phyloP scores from a whole-genome alignment of 2,888 invertebrate species.

The Ormyrus labotus region DNA sequence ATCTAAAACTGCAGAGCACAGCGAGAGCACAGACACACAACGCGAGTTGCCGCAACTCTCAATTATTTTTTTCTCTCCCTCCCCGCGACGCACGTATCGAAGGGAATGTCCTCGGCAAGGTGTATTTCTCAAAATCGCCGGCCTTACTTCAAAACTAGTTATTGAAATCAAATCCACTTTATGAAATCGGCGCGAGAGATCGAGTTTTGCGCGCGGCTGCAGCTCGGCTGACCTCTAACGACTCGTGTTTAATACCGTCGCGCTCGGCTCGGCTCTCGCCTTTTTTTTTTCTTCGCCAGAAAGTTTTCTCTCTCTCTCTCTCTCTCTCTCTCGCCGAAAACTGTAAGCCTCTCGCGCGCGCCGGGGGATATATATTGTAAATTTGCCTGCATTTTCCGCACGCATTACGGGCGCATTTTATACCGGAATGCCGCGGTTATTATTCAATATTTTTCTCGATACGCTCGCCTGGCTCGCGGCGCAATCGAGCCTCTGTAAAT shows the following conservation, averaged over 20 bases:
- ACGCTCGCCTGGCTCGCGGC: conserved; percentile 63
- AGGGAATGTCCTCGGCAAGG: conserved; percentile 56
- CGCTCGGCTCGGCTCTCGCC: no score
- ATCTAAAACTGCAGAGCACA: conserved; percentile 22
- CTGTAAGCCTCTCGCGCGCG: conserved; percentile 17
- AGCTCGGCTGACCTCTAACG: conserved; percentile 41
- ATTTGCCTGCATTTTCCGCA: conserved; percentile 26
- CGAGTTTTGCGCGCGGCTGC: conserved; percentile 45
- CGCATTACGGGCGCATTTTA: conserved; percentile 40
- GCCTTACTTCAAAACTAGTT: conserved; percentile 49
- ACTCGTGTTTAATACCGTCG: no score
- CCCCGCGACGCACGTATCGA: neutral
- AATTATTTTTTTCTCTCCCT: conserved; percentile 27
- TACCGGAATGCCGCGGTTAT: conserved; percentile 67
- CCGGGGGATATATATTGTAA: conserved; percentile 18
- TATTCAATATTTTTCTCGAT: conserved; percentile 69
- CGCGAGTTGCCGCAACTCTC: conserved; percentile 35
- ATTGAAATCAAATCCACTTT: conserved; percentile 56
- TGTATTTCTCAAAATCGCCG: conserved; percentile 53
- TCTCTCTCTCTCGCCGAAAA: neutral
- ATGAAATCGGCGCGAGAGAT: conserved; percentile 41
- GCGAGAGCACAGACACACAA: neutral
- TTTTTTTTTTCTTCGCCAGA: no score
- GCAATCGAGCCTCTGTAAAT: neutral
- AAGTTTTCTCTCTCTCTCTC: neutral